Evolutionary conservation across 2,797 vertebrate species (phyloP), one percentile per base, ranked within the genome.

Genomic region (Pyrocephalus nanus): DNA sequence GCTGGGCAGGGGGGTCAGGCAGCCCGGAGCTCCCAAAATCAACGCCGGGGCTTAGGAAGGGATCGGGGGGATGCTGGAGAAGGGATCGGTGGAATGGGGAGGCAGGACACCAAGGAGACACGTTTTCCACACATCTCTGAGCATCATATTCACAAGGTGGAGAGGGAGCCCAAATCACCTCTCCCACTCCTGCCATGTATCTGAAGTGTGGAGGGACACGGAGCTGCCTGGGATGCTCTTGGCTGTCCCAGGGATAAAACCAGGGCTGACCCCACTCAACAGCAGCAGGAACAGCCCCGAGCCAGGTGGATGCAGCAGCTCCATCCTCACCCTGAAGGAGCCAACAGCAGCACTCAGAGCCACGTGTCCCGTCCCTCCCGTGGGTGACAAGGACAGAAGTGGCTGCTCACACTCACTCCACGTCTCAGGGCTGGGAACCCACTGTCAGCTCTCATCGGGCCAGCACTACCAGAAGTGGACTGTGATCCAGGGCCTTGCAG

Each of bases 321-420:
- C 40, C 2, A 0, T 8, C 67, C 15, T 42, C 15, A 1, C 30
- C 66, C 20, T 6, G 26, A 21, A 0, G 12, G 65, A 26, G n/a
- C 65, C 15, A 43, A 50, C 2, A 6, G 67, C 10, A 2, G 38
- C 81, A 32, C 38, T 34, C 5, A 5, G 43, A 62, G 21, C 6
- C 2, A 22, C 18, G 54, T 27, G 42, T 29, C 50, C 47, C 19
- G 30, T 18, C 48, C 61, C 40, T 85, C 22, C 60, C 23, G 2
- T 1, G 34, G 36, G 74, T 2, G 7, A 42, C 1, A 27, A 8
- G 27, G 32, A 66, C 54, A 76, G 42, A 45, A 27, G 48, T 25
- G 36, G 54, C 72, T 69, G 62, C 40, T 30, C 57, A 50, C 18
- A 4, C 27, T 4, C 36, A 7, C 26, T 55, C n/a, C 54, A 18